A percentile compares a stretch with the other conserved stretches of the same genome.
These are phyloP conservation scores for Timema podura DNA, from an alignment of 2,888 invertebrate species.

Conservation along the genomic window DNA sequence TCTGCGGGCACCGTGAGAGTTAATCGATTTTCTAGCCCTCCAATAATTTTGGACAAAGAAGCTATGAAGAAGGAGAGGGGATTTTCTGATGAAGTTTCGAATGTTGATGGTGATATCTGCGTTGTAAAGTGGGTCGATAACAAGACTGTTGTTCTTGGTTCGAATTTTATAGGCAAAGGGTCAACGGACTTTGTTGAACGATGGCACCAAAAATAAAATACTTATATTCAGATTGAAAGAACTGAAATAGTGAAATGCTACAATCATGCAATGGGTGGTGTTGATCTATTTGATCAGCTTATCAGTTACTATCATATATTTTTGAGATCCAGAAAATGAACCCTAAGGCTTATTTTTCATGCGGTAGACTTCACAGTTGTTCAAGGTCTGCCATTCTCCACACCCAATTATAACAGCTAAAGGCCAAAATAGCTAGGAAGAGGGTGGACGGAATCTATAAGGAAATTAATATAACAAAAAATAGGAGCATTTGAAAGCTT, in stretches of 20 bases:
- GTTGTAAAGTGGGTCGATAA: slow-evolving; percentile 9
- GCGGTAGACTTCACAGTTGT: slow-evolving; percentile 28
- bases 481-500: too few relatives aligned
- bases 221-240: slow-evolving; percentile 33
- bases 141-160: slow-evolving; percentile 7
- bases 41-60: not conserved
- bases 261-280: slow-evolving; percentile 31
- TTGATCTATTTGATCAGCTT: slow-evolving; percentile 9
- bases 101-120: not conserved
- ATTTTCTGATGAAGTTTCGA: not conserved
- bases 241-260: slow-evolving; percentile 35
- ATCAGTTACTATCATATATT: slow-evolving; percentile 30
- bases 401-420: too few relatives aligned
- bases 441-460: too few relatives aligned
- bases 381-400: too few relatives aligned
- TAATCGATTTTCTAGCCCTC: slow-evolving; percentile 6
- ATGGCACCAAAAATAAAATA: slow-evolving; percentile 29
- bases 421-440: too few relatives aligned
- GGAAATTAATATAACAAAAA: too few relatives aligned
- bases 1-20: slow-evolving; percentile 10
- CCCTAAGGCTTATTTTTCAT: too few relatives aligned
- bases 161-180: slow-evolving; percentile 2
- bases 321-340: slow-evolving; percentile 32
- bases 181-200: too few relatives aligned
- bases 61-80: not conserved